These are phyloP conservation scores for Eriosoma lanigerum DNA, from an alignment of 1,140 invertebrate genomes.

Conservation along the genomic window DNA sequence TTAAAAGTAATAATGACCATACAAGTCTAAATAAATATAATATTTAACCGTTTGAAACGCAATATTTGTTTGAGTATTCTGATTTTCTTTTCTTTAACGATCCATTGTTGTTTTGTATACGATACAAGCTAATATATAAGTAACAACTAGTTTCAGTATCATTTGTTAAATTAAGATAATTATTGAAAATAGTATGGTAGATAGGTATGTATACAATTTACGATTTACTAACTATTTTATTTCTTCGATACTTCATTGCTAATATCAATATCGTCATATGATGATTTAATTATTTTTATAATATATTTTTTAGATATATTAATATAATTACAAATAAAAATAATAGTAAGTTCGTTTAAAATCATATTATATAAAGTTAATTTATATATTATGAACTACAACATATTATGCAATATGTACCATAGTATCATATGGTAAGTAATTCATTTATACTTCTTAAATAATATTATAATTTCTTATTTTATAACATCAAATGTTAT, in stretches of 20 bases:
- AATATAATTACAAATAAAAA: too few species aligned
- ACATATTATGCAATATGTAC: too few species aligned
- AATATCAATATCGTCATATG: neutral
- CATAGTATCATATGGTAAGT: too few species aligned
- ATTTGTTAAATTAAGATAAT: neutral
- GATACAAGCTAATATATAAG: conserved; percentile 1
- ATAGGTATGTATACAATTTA: neutral
- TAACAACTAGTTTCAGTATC: neutral
- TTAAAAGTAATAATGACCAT: neutral
- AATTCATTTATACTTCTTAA: too few species aligned
- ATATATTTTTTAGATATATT: too few species aligned
- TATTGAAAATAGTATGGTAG: neutral
- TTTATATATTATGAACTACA: too few species aligned
- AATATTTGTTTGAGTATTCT: neutral
- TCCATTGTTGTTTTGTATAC: neutral
- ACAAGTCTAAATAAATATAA: neutral
- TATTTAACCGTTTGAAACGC: neutral
- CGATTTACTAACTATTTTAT: neutral
- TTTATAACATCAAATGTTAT: too few species aligned
- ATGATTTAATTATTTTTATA: neutral
- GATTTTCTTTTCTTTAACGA: conserved; percentile 11
- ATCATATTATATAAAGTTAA: too few species aligned
- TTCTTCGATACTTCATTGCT: neutral
- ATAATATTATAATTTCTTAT: too few species aligned
- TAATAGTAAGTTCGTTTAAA: too few species aligned